phyloP scores from a whole-genome alignment of 2,113 vertebrate species.

The Pelusios castaneus region DNA sequence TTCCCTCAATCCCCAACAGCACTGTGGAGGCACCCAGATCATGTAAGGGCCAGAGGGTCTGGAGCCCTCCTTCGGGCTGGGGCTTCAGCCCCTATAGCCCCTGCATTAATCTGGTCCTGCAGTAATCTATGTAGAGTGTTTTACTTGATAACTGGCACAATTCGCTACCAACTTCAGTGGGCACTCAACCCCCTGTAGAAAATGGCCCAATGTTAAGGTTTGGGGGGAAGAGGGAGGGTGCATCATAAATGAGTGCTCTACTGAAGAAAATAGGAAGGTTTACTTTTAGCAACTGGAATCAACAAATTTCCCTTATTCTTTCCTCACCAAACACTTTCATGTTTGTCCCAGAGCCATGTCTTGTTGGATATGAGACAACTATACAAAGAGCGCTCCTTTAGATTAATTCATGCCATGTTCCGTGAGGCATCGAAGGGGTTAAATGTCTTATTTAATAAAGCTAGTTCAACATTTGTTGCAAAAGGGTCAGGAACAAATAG shows the following conservation, averaged over 20 bases:
- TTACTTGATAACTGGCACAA: background rate
- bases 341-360: background rate
- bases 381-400: background rate
- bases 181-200: background rate
- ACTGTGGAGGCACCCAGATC: too few species aligned
- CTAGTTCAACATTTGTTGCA: slow-evolving; percentile 47
- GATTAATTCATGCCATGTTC: background rate
- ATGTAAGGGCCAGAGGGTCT: too few species aligned
- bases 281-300: background rate
- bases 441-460: slow-evolving; percentile 52
- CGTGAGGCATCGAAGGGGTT: slow-evolving; percentile 24
- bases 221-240: background rate
- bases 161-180: background rate
- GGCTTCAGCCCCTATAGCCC: too few species aligned
- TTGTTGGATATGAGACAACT: slow-evolving; percentile 24
- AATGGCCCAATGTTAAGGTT: background rate
- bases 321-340: background rate
- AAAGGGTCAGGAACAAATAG: slow-evolving; percentile 47
- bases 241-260: accelerated
- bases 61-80: too few species aligned
- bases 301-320: background rate
- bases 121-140: background rate
- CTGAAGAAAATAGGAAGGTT: background rate
- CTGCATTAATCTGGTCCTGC: background rate
- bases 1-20: too few species aligned